Conservation (phyloP, 2,113 vertebrate genomes). For the Herpetotheres cachinnans region DNA sequence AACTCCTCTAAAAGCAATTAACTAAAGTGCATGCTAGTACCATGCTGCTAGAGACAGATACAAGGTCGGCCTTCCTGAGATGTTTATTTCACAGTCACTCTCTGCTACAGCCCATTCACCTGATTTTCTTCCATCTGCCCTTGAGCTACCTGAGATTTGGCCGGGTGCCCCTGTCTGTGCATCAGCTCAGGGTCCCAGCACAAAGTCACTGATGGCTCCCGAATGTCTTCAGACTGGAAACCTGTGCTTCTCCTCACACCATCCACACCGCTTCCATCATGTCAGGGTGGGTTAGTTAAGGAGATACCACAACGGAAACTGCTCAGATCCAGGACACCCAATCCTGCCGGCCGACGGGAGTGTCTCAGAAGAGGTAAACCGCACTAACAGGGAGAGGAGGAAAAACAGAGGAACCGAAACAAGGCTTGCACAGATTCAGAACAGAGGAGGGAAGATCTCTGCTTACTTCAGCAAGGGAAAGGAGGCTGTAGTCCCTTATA, state of each 20-base stretch:
- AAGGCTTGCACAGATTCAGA: not conserved
- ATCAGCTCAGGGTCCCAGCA: not conserved
- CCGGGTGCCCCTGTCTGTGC: not conserved
- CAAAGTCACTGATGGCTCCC: not conserved
- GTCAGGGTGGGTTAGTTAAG: not conserved
- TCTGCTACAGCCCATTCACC: not conserved
- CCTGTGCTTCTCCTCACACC: not conserved
- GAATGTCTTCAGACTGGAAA: not conserved
- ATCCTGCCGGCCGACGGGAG: not conserved
- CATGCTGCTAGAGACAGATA: not conserved
- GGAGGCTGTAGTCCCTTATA: not conserved
- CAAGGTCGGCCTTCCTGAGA: not conserved
- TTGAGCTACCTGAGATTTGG: not conserved
- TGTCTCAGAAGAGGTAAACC: not conserved
- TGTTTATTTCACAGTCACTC: not conserved
- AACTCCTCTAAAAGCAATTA: constrained; percentile 18
- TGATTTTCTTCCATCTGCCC: not conserved
- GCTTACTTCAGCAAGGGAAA: not conserved
- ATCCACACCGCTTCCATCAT: not conserved
- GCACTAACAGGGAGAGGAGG: not conserved
- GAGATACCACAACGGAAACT: not conserved
- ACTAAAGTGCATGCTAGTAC: not conserved
- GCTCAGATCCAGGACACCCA: not conserved
- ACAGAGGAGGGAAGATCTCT: not conserved
- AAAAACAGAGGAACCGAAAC: not conserved